Evolutionary conservation across 92 coral and sea anemone species (phyloP).

Genomic region (Scolanthus callimorphus): DNA sequence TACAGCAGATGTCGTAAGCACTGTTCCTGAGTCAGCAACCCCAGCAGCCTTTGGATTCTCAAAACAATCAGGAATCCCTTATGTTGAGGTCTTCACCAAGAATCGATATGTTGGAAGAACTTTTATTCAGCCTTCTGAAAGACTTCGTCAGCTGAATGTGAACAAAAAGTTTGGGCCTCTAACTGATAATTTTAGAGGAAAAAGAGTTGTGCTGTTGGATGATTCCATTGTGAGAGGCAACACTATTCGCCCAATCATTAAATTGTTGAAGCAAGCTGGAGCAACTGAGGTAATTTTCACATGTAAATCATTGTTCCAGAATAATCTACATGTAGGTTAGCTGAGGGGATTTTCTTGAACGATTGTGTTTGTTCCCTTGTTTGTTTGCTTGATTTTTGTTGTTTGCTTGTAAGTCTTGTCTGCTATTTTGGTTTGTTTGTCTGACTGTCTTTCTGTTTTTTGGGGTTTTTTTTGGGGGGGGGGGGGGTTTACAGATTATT

Average conservation of each 20-base stretch:
- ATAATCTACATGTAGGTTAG: too few relatives aligned
- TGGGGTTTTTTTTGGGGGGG: too few relatives aligned
- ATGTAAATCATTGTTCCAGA: too few relatives aligned
- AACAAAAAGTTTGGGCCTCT: constrained; percentile 98
- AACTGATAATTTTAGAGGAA: constrained; percentile 79
- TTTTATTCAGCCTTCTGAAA: constrained; percentile 84
- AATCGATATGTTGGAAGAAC: constrained; percentile 98
- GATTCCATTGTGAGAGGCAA: constrained; percentile 98
- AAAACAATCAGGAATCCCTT: constrained; percentile 72
- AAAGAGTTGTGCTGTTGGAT: constrained; percentile 84
- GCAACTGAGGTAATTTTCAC: constrained; percentile 71
- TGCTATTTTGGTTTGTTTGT: too few relatives aligned
- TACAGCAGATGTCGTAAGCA: constrained; percentile 93
- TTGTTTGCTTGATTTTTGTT: too few relatives aligned
- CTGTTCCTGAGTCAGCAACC: constrained; percentile 96
- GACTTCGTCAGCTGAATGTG: constrained; percentile 90
- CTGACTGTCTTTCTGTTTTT: too few relatives aligned
- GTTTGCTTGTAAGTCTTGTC: too few relatives aligned
- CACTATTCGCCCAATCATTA: constrained; percentile 90
- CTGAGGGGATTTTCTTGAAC: too few relatives aligned
- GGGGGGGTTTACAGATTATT: too few relatives aligned
- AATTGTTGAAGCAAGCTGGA: constrained; percentile 87
- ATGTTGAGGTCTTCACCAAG: constrained; percentile 89
- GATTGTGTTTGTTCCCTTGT: too few relatives aligned
- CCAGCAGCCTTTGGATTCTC: constrained; percentile 95